Percentiles rank a stretch among this genome's conserved stretches.
phyloP scores from a whole-genome alignment of 92 coral and sea anemone genomes.

The Virgularia gustaviana region DNA sequence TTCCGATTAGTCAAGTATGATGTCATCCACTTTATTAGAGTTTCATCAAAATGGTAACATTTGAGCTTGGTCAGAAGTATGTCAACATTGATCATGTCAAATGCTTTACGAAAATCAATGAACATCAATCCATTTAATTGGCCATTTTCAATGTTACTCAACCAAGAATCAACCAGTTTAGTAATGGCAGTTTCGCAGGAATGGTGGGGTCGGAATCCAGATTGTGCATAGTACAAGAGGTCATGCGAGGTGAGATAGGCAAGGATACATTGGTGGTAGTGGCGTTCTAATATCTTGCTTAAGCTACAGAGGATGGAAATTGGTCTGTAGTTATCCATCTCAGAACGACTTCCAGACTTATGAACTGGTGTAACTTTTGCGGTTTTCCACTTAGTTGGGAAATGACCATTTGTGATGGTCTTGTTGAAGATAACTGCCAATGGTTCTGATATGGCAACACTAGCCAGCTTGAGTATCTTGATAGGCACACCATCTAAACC shows the following conservation, averaged over 20 bases:
- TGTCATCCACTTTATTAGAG: slow-evolving; percentile 27
- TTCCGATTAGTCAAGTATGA: slow-evolving; percentile 36
- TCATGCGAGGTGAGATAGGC: neutral
- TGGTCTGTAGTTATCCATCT: slow-evolving; percentile 10
- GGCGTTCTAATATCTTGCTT: slow-evolving; percentile 30
- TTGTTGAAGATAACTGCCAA: slow-evolving; percentile 21
- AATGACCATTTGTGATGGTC: slow-evolving; percentile 14
- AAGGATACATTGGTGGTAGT: slow-evolving; percentile 4
- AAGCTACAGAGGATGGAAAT: slow-evolving; percentile 30
- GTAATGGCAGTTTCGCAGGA: slow-evolving; percentile 23
- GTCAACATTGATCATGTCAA: slow-evolving; percentile 10
- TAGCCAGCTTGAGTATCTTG: slow-evolving; percentile 25
- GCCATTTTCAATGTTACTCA: slow-evolving; percentile 45
- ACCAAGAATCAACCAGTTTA: slow-evolving; percentile 22
- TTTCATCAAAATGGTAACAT: slow-evolving; percentile 27
- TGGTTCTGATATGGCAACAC: slow-evolving; percentile 8
- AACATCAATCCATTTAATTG: slow-evolving; percentile 30
- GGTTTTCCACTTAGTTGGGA: slow-evolving; percentile 9
- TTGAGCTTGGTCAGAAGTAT: slow-evolving; percentile 38
- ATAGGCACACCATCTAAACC: slow-evolving; percentile 30
- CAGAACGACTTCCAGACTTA: slow-evolving; percentile 7
- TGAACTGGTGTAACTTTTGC: slow-evolving; percentile 10
- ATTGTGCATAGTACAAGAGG: slow-evolving; percentile 24
- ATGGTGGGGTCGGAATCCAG: slow-evolving; percentile 35
- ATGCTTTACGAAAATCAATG: slow-evolving; percentile 16